Conservation (phyloP, 2,113 vertebrate genomes). For the Columbina picui region DNA sequence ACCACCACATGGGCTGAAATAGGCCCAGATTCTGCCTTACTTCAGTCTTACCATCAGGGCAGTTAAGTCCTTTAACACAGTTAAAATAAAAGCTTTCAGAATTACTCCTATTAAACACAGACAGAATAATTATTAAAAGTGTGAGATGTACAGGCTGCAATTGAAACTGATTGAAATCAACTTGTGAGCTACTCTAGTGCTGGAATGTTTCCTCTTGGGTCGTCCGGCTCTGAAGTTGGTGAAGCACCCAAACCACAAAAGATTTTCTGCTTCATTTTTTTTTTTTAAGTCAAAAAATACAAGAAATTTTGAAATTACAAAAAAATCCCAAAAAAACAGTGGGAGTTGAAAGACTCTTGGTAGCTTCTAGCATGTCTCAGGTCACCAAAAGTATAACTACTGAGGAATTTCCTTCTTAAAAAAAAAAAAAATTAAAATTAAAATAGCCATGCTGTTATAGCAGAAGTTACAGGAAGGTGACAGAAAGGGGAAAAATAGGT, state of each 20-base stretch:
- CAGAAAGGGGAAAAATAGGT: background rate
- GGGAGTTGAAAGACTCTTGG: background rate
- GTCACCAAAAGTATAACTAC: background rate
- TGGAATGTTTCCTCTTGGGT: background rate
- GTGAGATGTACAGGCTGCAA: accelerated
- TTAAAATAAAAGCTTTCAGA: background rate
- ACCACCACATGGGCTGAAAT: background rate
- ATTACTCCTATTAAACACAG: background rate
- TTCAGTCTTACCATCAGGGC: background rate
- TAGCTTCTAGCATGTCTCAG: background rate
- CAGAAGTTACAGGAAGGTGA: background rate
- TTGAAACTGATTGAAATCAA: background rate
- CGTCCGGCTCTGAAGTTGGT: background rate
- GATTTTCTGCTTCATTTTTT: background rate
- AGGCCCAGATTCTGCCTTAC: accelerated
- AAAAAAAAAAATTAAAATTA: too few relatives aligned
- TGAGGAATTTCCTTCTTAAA: background rate
- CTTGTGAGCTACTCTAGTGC: background rate
- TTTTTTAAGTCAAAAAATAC: background rate
- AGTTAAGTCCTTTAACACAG: background rate
- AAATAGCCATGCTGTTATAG: background rate
- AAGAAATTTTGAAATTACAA: background rate
- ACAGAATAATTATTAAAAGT: background rate
- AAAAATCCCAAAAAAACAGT: background rate
- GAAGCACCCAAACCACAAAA: background rate